Percentiles rank a stretch among this genome's conserved stretches.
Evolutionary conservation across 2,113 vertebrate species (phyloP).

Genomic region (Setophaga coronata): DNA sequence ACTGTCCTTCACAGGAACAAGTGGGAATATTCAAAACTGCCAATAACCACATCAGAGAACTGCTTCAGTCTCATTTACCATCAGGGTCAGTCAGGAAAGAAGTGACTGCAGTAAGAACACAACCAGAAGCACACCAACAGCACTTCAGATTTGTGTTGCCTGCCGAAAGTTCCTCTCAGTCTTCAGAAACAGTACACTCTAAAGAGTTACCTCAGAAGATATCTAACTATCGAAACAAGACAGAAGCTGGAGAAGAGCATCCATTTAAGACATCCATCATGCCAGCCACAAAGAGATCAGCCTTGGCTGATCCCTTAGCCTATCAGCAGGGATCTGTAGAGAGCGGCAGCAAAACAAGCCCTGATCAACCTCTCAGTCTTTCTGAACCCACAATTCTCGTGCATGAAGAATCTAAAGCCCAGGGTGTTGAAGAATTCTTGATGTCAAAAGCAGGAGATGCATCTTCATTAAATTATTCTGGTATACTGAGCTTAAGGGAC

Average conservation of each 20-base stretch:
- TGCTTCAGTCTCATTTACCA: not conserved
- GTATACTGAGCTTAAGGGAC: conserved; percentile 15
- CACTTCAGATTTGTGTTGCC: not conserved
- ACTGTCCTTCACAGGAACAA: not conserved
- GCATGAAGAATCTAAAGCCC: not conserved
- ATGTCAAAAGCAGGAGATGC: not conserved
- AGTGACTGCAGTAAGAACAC: not conserved
- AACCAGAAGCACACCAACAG: not conserved
- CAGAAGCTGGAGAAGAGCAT: not conserved
- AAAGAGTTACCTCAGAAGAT: not conserved
- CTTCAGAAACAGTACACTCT: not conserved
- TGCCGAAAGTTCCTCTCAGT: not conserved
- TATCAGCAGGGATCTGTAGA: not conserved
- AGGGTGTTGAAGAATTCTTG: not conserved
- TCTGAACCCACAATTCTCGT: not conserved
- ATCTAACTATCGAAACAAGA: not conserved
- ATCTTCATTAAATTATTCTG: conserved; percentile 27
- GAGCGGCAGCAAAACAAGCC: not conserved
- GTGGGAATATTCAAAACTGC: not conserved
- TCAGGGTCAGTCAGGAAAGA: not conserved
- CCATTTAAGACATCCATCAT: not conserved
- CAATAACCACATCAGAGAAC: not conserved
- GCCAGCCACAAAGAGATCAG: not conserved
- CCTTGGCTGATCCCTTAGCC: not conserved
- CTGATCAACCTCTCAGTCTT: not conserved